These are phyloP conservation scores for Falco cherrug DNA, from an alignment of 2,797 vertebrate genomes.

Conservation along the genomic window DNA sequence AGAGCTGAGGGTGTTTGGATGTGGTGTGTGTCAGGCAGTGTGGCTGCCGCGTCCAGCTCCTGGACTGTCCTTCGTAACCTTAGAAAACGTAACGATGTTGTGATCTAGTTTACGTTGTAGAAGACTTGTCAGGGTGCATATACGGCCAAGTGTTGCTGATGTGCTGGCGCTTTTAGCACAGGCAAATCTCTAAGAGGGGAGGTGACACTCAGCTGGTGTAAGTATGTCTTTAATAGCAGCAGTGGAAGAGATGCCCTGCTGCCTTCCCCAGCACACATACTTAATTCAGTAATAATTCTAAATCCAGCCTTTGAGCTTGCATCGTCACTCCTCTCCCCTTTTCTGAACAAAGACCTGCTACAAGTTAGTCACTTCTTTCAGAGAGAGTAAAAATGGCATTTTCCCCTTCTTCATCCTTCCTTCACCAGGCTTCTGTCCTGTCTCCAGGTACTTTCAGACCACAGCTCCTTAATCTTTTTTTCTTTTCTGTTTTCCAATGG, in stretches of 20 bases:
- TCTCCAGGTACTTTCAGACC: not conserved
- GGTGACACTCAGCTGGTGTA: accelerated
- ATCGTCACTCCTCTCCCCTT: not conserved
- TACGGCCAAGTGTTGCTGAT: accelerated
- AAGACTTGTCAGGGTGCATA: accelerated
- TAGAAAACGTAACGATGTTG: accelerated
- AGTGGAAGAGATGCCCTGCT: not conserved
- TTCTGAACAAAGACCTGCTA: not conserved
- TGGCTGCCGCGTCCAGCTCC: not conserved
- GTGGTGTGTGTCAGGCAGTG: not conserved
- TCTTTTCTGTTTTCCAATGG: not conserved
- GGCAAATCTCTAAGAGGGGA: not conserved
- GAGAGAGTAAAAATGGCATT: not conserved
- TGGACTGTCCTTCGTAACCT: not conserved
- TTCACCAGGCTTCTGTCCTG: not conserved
- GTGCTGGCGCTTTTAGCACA: not conserved
- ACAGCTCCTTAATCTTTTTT: not conserved
- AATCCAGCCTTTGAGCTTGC: not conserved
- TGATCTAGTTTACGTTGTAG: not conserved
- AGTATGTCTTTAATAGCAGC: not conserved
- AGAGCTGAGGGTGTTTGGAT: not conserved
- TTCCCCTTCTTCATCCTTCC: not conserved
- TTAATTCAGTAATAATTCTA: not conserved
- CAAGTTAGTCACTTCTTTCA: not conserved
- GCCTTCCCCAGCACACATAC: not conserved